Evolutionary conservation across 2,888 invertebrate species (phyloP).

Genomic region (Agrotis puta): DNA sequence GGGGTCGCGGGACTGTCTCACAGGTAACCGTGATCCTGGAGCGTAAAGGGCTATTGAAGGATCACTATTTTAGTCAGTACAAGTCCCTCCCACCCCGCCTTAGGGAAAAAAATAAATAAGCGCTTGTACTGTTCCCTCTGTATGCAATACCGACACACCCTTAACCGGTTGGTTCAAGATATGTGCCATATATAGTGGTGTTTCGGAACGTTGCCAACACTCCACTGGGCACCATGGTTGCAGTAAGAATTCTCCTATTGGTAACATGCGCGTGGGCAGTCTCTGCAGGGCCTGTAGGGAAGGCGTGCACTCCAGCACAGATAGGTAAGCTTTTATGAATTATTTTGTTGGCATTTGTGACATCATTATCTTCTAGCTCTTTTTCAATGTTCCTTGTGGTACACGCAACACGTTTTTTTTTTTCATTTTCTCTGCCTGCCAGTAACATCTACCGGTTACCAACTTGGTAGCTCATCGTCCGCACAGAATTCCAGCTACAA

Average conservation of each 20-base stretch:
- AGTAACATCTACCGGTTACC: no score
- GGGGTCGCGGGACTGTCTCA: no score
- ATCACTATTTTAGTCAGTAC: no score
- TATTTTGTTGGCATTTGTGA: no score
- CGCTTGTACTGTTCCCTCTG: no score
- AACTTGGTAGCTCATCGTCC: no score
- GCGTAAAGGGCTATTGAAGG: no score
- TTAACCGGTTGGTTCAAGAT: not conserved
- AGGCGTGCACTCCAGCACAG: not conserved
- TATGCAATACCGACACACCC: not conserved
- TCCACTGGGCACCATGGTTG: slow-evolving; percentile 16
- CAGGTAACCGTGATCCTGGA: no score
- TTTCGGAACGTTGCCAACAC: slow-evolving; percentile 1
- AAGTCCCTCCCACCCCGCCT: no score
- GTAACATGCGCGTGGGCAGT: slow-evolving; percentile 6
- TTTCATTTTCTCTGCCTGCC: not conserved
- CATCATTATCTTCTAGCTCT: not conserved
- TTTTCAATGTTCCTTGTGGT: not conserved
- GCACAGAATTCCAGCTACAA: no score
- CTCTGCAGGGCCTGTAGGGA: not conserved
- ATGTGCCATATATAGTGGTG: slow-evolving; percentile 1
- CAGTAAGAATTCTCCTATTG: slow-evolving; percentile 21
- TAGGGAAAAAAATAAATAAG: no score
- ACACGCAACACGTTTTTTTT: not conserved
- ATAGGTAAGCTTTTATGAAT: slow-evolving; percentile 14